Percentiles rank a stretch among this genome's conserved stretches.
Conservation (phyloP, 2,113 vertebrate species). For the Oncorhynchus kisutch region DNA sequence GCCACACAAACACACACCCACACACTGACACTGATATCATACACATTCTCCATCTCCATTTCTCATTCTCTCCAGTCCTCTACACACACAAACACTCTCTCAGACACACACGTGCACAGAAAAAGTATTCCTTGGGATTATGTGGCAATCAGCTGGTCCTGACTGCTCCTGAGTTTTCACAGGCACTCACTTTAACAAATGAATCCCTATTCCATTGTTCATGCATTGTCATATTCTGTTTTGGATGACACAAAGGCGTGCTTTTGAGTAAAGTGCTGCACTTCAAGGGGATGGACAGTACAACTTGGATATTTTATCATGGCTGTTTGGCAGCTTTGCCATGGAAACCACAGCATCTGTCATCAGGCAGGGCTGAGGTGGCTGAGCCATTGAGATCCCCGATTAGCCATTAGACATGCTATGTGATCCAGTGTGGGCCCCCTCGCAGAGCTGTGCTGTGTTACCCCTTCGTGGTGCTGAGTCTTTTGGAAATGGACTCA, state of each 20-base stretch:
- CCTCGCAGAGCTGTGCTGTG: not conserved
- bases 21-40: conserved; percentile 68
- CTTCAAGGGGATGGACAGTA: not conserved
- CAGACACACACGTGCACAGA: not conserved
- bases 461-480: not conserved
- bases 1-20: conserved; percentile 42
- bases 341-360: not conserved
- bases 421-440: conserved; percentile 32
- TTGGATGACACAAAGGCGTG: not conserved
- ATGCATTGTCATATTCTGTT: not conserved
- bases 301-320: not conserved
- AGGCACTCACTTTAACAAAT: not conserved
- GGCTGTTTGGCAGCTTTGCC: not conserved
- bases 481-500: not conserved
- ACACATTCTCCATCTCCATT: conserved; percentile 61
- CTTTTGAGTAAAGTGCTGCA: not conserved
- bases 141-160: no score
- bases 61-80: conserved; percentile 48
- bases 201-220: not conserved
- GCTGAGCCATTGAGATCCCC: conserved; percentile 11
- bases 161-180: not conserved
- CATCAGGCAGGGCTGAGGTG: not conserved
- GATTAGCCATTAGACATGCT: conserved; percentile 37
- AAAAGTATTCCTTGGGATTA: not conserved
- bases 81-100: not conserved